Conservation (phyloP, 2,888 invertebrate species). For the Scelioninae gen. 1 region DNA sequence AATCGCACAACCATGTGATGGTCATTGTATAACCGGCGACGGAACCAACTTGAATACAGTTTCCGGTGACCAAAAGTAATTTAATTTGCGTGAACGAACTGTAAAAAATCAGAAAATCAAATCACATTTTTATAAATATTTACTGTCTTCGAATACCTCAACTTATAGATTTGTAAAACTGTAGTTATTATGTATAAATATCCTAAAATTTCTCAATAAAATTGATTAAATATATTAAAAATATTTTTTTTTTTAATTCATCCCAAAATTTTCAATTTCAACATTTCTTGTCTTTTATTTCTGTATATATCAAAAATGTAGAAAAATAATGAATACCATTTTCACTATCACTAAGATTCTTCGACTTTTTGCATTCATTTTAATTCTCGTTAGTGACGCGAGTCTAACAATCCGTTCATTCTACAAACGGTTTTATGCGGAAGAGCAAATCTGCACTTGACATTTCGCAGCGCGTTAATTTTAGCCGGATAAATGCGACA, state of each 20-base stretch:
- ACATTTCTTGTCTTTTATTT: too few relatives aligned
- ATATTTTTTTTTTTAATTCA: too few relatives aligned
- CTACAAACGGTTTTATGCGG: slow-evolving; percentile 48
- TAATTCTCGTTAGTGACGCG: slow-evolving; percentile 18
- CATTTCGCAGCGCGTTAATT: slow-evolving; percentile 78
- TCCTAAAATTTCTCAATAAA: too few relatives aligned
- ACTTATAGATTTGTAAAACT: too few relatives aligned
- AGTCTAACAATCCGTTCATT: slow-evolving; percentile 31
- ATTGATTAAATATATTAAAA: too few relatives aligned
- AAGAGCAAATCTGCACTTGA: slow-evolving; percentile 77
- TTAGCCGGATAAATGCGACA: slow-evolving; percentile 79
- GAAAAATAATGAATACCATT: not conserved
- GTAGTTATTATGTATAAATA: too few relatives aligned
- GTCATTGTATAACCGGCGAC: not conserved
- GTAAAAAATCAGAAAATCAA: not conserved
- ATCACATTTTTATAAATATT: not conserved
- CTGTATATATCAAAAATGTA: too few relatives aligned
- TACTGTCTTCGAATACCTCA: too few relatives aligned
- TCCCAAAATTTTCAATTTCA: too few relatives aligned
- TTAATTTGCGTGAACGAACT: not conserved
- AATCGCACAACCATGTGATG: not conserved
- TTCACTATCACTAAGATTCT: not conserved
- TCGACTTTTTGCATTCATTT: slow-evolving; percentile 2
- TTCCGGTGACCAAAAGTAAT: slow-evolving; percentile 2
- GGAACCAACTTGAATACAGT: not conserved